These are phyloP conservation scores for Ochotona princeps DNA, from an alignment of 2,113 vertebrate genomes.

Conservation along the genomic window DNA sequence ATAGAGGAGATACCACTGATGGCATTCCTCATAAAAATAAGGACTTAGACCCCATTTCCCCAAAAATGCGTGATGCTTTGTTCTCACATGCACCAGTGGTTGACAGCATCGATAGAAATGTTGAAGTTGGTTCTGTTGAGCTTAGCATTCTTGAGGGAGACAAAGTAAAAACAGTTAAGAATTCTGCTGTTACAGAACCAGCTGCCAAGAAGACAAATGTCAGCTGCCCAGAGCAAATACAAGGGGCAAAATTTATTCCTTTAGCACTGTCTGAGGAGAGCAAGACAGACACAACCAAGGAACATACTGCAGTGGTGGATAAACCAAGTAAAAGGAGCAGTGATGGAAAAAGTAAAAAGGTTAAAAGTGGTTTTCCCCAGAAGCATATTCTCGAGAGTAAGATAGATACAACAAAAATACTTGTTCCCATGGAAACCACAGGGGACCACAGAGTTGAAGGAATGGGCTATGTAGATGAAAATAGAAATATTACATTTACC, in stretches of 20 bases:
- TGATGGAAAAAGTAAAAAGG: slow-evolving; percentile 76
- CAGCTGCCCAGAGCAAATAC: not conserved
- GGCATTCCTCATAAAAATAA: not conserved
- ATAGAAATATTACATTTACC: slow-evolving; percentile 85
- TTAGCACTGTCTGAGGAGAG: slow-evolving; percentile 34
- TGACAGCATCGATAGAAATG: not conserved
- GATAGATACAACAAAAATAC: not conserved
- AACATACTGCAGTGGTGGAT: not conserved
- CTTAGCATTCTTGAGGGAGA: not conserved
- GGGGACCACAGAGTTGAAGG: not conserved
- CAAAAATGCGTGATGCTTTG: not conserved
- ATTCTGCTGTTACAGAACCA: not conserved
- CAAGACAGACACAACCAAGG: not conserved
- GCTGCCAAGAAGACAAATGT: not conserved
- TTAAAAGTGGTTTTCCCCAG: slow-evolving; percentile 60
- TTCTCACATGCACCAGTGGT: not conserved
- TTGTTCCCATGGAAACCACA: slow-evolving; percentile 13
- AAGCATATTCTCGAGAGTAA: slow-evolving; percentile 46
- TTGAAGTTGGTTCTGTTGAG: not conserved
- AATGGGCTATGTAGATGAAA: slow-evolving; percentile 81
- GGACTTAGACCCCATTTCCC: not conserved
- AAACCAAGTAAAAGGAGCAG: slow-evolving; percentile 63
- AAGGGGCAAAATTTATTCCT: not conserved
- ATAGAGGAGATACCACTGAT: not conserved
- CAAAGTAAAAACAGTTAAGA: not conserved